Conservation (phyloP, 2,888 invertebrate species). For the Metacarcinus magister region DNA sequence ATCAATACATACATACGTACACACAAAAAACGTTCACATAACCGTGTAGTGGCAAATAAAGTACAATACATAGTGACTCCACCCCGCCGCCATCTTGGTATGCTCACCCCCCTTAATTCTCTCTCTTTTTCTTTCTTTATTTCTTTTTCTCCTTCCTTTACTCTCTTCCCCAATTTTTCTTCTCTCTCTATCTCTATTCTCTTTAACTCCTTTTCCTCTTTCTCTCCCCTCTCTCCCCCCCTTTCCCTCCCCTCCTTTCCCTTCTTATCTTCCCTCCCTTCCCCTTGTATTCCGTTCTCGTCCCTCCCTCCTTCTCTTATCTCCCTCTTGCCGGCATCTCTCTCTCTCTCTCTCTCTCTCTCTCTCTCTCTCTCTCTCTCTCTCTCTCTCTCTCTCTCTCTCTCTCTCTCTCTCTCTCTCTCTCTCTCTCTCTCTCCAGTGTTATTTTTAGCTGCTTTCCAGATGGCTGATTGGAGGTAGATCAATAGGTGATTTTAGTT, state of each 20-base stretch:
- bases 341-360: neutral
- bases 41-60: neutral
- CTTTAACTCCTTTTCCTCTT: neutral
- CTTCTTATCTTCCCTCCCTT: neutral
- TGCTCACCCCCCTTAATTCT: neutral
- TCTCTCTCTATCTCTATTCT: neutral
- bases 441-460: neutral
- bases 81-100: constrained; percentile 13
- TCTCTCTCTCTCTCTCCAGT: neutral
- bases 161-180: neutral
- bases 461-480: neutral
- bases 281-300: no score
- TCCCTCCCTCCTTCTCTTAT: neutral
- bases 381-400: neutral
- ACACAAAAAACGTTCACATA: neutral
- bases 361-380: no score
- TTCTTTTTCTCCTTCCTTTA: neutral
- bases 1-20: constrained; percentile 22
- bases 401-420: neutral
- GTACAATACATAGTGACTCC: neutral
- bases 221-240: neutral
- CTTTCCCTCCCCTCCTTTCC: neutral
- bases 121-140: neutral
- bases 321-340: neutral
- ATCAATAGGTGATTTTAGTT: neutral